These are phyloP conservation scores for Machimus rusticus DNA, from an alignment of 2,888 invertebrate genomes.

Conservation along the genomic window DNA sequence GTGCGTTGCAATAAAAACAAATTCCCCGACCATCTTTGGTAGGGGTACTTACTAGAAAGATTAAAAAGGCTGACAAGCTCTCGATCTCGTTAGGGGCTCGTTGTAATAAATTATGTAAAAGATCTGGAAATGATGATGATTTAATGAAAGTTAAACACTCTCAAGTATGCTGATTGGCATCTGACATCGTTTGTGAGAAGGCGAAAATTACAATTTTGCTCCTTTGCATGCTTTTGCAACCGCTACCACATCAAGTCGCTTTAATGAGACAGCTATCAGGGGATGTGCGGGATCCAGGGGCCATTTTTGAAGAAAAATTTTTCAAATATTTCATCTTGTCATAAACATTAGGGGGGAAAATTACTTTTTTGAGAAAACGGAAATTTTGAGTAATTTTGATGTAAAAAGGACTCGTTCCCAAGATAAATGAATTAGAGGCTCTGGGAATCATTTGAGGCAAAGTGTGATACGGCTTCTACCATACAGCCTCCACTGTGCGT, in stretches of 20 bases:
- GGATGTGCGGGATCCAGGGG: not conserved
- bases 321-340: not conserved
- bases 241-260: not conserved
- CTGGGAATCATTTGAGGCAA: not conserved
- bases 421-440: not conserved
- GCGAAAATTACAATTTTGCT: slow-evolving; percentile 6
- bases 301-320: slow-evolving; percentile 3
- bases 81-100: not conserved
- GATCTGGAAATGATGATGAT: slow-evolving; percentile 1
- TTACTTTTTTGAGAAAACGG: slow-evolving; percentile 4
- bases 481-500: not conserved
- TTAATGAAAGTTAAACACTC: not conserved
- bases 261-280: not conserved
- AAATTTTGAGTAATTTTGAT: not conserved
- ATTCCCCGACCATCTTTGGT: not conserved
- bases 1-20: not conserved
- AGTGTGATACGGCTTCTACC: not conserved
- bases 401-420: not conserved
- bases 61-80: not conserved
- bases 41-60: not conserved
- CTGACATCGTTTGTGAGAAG: slow-evolving; percentile 3
- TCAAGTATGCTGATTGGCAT: not conserved
- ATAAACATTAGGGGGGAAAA: not conserved
- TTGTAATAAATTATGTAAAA: not conserved
- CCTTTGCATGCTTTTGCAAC: not conserved